These are phyloP conservation scores for Nomada ruficornis DNA, from an alignment of 2,888 invertebrate species.

Conservation along the genomic window DNA sequence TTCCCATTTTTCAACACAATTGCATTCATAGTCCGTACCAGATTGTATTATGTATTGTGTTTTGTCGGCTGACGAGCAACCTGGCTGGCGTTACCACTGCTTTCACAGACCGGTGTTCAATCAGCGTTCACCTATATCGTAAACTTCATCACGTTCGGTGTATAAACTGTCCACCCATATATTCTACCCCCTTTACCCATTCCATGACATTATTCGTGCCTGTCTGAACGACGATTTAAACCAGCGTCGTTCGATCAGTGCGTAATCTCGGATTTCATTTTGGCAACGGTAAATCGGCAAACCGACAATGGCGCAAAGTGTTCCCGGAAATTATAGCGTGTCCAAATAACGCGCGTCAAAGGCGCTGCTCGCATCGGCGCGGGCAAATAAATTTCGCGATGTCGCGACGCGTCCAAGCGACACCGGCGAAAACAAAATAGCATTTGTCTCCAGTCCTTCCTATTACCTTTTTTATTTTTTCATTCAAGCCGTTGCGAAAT, in stretches of 20 bases:
- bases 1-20: constrained; percentile 8
- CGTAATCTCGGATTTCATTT: constrained; percentile 82
- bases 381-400: constrained; percentile 38
- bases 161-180: constrained; percentile 69
- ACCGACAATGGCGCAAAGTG: constrained; percentile 50
- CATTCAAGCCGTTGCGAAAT: too few relatives aligned
- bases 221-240: constrained; percentile 76
- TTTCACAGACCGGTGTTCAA: constrained; percentile 38
- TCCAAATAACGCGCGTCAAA: constrained; percentile 31
- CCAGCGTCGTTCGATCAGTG: constrained; percentile 75
- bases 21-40: background rate
- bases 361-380: constrained; percentile 4
- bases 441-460: background rate
- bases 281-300: constrained; percentile 76
- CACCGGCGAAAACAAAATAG: background rate
- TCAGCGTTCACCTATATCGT: constrained; percentile 63
- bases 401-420: background rate
- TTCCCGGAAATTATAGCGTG: constrained; percentile 48
- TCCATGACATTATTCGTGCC: constrained; percentile 28
- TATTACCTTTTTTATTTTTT: too few relatives aligned
- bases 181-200: constrained; percentile 4
- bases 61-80: background rate
- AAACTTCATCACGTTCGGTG: constrained; percentile 77
- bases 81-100: constrained; percentile 15
- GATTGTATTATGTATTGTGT: constrained; percentile 27